These are phyloP conservation scores for Phasianus colchicus DNA, from an alignment of 2,113 vertebrate species.

Conservation along the genomic window DNA sequence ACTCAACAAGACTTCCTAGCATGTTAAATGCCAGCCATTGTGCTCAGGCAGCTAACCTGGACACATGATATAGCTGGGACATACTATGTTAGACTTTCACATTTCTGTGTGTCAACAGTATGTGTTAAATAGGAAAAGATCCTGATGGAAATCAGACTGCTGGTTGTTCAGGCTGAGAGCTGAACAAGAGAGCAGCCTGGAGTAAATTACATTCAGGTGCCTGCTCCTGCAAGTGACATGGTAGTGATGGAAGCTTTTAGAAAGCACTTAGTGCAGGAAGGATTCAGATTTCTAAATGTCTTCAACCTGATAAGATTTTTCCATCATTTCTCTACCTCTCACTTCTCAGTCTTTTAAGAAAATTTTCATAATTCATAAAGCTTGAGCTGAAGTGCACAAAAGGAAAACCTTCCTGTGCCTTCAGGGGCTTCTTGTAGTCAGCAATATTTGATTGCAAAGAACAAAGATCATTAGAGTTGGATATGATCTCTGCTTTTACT, in stretches of 20 bases:
- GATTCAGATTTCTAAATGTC: neutral
- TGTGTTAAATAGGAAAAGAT: neutral
- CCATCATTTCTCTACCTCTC: neutral
- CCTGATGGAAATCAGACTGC: neutral
- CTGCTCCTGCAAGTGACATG: neutral
- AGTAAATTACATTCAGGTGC: rapidly evolving
- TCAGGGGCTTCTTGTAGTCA: neutral
- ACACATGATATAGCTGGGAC: neutral
- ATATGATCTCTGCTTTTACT: neutral
- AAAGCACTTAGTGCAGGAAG: neutral
- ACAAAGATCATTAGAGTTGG: neutral
- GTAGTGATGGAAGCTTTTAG: neutral
- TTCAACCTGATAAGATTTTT: neutral
- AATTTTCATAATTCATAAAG: neutral
- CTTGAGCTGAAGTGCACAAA: neutral
- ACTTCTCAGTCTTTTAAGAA: neutral
- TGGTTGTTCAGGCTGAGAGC: neutral
- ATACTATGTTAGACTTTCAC: neutral
- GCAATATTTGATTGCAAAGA: neutral
- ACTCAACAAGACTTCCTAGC: neutral
- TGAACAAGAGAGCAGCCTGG: neutral
- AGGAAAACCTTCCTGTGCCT: neutral
- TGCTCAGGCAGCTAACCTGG: neutral
- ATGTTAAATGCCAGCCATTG: neutral
- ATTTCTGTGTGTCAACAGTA: neutral